Evolutionary conservation across 2,888 invertebrate genomes (phyloP), one percentile per base, ranked within the genome.

Genomic region (Phyto melanocephala): DNA sequence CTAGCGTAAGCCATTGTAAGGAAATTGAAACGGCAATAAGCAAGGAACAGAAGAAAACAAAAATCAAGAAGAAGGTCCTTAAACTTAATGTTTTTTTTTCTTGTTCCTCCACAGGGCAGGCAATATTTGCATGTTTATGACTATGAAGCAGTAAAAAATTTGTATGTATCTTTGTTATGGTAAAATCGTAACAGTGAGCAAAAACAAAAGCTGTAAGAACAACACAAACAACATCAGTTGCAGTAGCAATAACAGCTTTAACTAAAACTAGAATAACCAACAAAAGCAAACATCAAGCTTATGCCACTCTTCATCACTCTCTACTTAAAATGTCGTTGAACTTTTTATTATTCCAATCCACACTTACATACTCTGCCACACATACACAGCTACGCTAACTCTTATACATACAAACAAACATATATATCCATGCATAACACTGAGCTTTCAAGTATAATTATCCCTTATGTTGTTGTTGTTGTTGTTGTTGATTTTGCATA

Each of bases 261-360:
- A 54, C 24, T 24, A 63, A 54, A 54, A 68, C 62, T 54, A 56
- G 24, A 67, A 47, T 15, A 74, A 74, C 54, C 56, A 58, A 52
- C 77, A 75, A 72, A n/a, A n/a, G n/a, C n/a, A n/a, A n/a, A n/a
- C n/a, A n/a, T n/a, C 74, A 78, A 79, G 45, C 71, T 82, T 75
- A 37, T 79, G 70, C 82, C 82, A 79, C 67, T 79, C 75, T 82
- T 82, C 79, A 79, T 65, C 72, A 72, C 52, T 82, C 60, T 82
- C 52, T 52, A 72, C 82, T 82, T 76, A 76, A 82, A 82, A 82
- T 82, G 82, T 82, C 79, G 71, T 79, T 82, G 82, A 82, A 79
- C 82, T 76, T 79, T 42, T 60, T 60, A 65, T 79, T 56, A 67
- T 5, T 13, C 65, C 35, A 35, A 56, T 22, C 8, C 28, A 54